phyloP scores from a whole-genome alignment of 2,113 vertebrate species.

The Macquaria ambigua region DNA sequence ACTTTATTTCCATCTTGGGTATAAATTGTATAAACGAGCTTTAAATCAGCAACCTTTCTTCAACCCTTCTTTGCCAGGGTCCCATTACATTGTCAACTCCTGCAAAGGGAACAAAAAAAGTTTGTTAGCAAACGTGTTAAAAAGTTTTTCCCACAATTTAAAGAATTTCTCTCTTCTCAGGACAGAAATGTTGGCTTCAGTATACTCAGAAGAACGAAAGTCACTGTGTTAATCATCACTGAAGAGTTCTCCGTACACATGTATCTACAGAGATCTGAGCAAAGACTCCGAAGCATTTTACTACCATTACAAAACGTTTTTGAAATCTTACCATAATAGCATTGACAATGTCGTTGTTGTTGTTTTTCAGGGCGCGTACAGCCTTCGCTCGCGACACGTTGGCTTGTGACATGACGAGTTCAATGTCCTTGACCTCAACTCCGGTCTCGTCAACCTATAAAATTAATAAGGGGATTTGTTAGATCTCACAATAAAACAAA shows the following conservation, averaged over 20 bases:
- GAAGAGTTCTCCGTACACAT: conserved; percentile 52
- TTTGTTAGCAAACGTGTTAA: background rate
- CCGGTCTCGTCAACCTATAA: conserved; percentile 96
- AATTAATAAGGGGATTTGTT: background rate
- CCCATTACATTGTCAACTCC: conserved; percentile 97
- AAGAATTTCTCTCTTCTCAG: conserved; percentile 66
- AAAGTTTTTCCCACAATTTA: background rate
- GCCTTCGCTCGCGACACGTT: conserved; percentile 98
- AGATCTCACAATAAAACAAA: background rate
- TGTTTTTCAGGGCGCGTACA: conserved; percentile 98
- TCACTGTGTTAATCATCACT: conserved; percentile 82
- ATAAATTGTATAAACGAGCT: conserved; percentile 98
- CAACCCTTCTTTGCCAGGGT: conserved; percentile 78
- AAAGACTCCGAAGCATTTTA: background rate
- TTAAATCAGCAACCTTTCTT: conserved; percentile 87
- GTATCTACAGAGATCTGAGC: background rate
- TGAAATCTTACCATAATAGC: conserved; percentile 95
- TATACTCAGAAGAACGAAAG: conserved; percentile 84
- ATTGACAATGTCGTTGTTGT: conserved; percentile 99
- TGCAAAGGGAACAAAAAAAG: conserved; percentile 72
- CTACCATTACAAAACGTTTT: background rate
- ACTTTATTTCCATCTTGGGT: conserved; percentile 93
- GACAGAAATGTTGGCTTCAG: conserved; percentile 80
- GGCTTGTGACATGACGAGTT: conserved; percentile 99
- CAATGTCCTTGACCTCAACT: conserved; percentile 98